Base-by-base conservation (phyloP, 2,888 invertebrate species). In the Morpho helenor region DNA sequence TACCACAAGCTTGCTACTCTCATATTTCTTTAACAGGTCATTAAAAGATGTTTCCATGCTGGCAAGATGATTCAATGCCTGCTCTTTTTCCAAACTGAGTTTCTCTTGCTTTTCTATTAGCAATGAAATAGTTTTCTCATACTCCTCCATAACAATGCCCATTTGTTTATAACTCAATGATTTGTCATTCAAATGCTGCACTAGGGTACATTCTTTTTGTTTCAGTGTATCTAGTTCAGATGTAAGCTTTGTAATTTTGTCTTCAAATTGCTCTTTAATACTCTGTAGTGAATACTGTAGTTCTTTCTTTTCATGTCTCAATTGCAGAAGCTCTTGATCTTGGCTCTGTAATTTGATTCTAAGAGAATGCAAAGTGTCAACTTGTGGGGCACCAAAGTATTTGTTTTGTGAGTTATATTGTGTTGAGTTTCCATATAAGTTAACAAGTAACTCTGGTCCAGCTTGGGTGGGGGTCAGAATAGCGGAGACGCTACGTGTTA, bases 101-200 rank as follows among this genome's bases (percentile, higher is more conserved):
- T 92, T 92, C 51, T 93, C 93, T 67, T 92, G 91, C 73, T 95
- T 94, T 49, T 93, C 92, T 73, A 95, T 94, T 64, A 95, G 82
- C 71, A 94, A 92, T 8, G 95, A 93, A 73, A 96, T 95, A 22
- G 95, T 95, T 81, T 95, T 95, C 75, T 96, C 95, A 85, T 95
- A 95, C 68, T 95, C 95, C 70, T 94, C 93, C 84, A 96, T 93
- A 16, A 95, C 94, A 77, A 93, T 92, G 74, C 95, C 94, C 85
- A 93, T 88, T 72, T 90, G 82, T 73, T 81, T 88, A 64, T 88
- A 87, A 54, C 76, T 82, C 42, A 88, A 67, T 45, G 68, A 74
- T 68, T 85, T 89, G 40, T 88, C 81, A 74, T 75, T 76, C 7
- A 88, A 67, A 66, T 86, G 86, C 56, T 86, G 82, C 52, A 76